phyloP scores from a whole-genome alignment of 2,888 invertebrate species.

The Psococerastis gibbosa region DNA sequence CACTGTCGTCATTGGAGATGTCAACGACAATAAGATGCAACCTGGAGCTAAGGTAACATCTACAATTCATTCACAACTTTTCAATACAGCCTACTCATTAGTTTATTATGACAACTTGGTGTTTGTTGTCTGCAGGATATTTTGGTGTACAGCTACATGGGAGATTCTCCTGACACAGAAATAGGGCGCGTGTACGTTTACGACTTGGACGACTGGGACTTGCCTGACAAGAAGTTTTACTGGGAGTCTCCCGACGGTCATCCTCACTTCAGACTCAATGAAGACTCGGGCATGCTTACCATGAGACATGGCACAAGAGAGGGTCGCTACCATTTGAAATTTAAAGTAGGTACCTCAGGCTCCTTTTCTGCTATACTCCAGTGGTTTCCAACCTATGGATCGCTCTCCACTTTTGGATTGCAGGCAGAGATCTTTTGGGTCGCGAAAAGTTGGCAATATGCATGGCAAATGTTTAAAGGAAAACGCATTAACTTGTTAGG shows the following conservation, averaged over 20 bases:
- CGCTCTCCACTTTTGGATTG: too few relatives aligned
- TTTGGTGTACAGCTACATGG: slow-evolving; percentile 88
- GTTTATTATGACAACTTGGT: too few relatives aligned
- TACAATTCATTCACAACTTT: too few relatives aligned
- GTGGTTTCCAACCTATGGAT: too few relatives aligned
- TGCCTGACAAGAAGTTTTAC: slow-evolving; percentile 92
- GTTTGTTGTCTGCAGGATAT: slow-evolving; percentile 43
- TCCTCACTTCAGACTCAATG: slow-evolving; percentile 70
- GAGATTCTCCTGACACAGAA: slow-evolving; percentile 73
- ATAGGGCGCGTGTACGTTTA: slow-evolving; percentile 93
- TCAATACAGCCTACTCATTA: too few relatives aligned
- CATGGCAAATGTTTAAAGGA: too few relatives aligned
- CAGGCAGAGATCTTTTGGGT: too few relatives aligned
- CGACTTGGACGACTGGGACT: slow-evolving; percentile 97
- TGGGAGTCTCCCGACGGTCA: slow-evolving; percentile 70
- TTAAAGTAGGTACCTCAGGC: slow-evolving; percentile 24
- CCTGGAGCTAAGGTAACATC: slow-evolving; percentile 82
- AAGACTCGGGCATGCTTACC: slow-evolving; percentile 85
- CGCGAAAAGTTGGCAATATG: too few relatives aligned
- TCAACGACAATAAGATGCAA: slow-evolving; percentile 97
- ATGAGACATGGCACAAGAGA: slow-evolving; percentile 86
- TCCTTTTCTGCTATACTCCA: too few relatives aligned
- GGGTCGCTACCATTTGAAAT: slow-evolving; percentile 61
- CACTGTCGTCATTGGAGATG: slow-evolving; percentile 92
- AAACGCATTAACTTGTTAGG: too few relatives aligned